Evolutionary conservation across 1,140 invertebrate genomes (phyloP).

Genomic region (Melipona quadrifasciata): DNA sequence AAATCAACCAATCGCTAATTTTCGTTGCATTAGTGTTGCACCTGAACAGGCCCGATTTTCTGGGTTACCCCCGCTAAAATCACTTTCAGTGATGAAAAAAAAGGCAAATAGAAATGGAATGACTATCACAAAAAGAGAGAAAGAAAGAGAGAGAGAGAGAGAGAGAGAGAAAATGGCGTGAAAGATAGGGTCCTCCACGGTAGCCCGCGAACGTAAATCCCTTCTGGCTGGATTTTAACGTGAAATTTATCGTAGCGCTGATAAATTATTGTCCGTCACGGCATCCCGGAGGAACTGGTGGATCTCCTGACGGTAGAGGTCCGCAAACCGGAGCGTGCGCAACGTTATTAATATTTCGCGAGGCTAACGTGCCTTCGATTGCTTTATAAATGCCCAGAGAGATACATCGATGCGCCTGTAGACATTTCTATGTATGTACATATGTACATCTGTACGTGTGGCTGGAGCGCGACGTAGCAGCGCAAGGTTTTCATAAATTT

Average conservation of each 20-base stretch:
- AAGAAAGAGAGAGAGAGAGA: conserved; percentile 5
- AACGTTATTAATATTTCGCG: conserved; percentile 72
- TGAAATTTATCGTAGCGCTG: conserved; percentile 71
- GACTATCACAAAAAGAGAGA: conserved; percentile 20
- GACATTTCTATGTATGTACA: neutral
- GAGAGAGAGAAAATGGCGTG: conserved; percentile 28
- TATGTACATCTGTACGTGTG: neutral
- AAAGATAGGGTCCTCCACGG: conserved; percentile 57
- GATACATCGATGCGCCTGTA: neutral
- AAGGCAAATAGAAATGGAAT: neutral
- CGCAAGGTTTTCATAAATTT: conserved; percentile 48
- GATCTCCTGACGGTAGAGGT: neutral
- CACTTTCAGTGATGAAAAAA: too few relatives aligned
- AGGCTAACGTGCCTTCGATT: conserved; percentile 53
- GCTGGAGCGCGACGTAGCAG: neutral
- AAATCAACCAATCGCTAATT: too few relatives aligned
- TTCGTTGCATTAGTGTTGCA: too few relatives aligned
- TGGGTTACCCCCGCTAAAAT: too few relatives aligned
- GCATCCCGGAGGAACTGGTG: conserved; percentile 15
- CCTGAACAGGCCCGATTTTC: too few relatives aligned
- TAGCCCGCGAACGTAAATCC: conserved; percentile 70
- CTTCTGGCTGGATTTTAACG: conserved; percentile 75
- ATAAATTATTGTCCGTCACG: conserved; percentile 71
- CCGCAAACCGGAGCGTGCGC: conserved; percentile 54
- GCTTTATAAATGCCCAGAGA: conserved; percentile 47